Conservation (phyloP, 2,888 invertebrate species). For the Xylophagus ater region DNA sequence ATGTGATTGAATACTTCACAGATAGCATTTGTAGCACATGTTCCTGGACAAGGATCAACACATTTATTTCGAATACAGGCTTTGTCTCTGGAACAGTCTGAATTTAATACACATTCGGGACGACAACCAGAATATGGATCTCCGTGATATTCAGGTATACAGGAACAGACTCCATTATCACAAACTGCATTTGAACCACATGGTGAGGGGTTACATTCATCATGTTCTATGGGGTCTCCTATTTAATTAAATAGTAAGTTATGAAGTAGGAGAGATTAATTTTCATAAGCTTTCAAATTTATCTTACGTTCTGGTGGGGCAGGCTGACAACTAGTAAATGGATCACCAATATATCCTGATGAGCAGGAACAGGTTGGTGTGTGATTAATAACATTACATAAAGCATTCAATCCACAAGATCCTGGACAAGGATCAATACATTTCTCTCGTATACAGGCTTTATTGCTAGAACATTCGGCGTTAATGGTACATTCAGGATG, state of each 20-base stretch:
- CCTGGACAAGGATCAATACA: slow-evolving; percentile 69
- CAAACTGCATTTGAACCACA: slow-evolving; percentile 71
- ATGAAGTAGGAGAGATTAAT: background rate
- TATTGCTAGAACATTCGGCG: slow-evolving; percentile 58
- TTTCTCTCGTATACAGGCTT: slow-evolving; percentile 60
- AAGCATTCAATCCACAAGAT: slow-evolving; percentile 60
- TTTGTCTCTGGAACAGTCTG: slow-evolving; percentile 63
- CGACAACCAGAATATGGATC: slow-evolving; percentile 68
- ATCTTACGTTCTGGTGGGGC: slow-evolving; percentile 41
- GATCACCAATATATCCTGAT: slow-evolving; percentile 62
- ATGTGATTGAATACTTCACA: slow-evolving; percentile 68
- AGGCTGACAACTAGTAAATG: slow-evolving; percentile 55
- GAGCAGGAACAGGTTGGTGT: slow-evolving; percentile 66
- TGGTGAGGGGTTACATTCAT: slow-evolving; percentile 63
- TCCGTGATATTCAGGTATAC: slow-evolving; percentile 63
- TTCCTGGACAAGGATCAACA: slow-evolving; percentile 71
- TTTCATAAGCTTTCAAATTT: background rate
- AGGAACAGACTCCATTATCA: slow-evolving; percentile 59
- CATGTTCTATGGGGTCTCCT: slow-evolving; percentile 29
- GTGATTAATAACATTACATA: slow-evolving; percentile 63
- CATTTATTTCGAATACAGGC: slow-evolving; percentile 74
- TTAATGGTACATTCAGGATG: slow-evolving; percentile 67
- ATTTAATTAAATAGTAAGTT: slow-evolving; percentile 26
- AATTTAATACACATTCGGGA: slow-evolving; percentile 69
- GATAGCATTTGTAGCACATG: slow-evolving; percentile 64